Conservation (phyloP, 2,888 invertebrate species). For the Argyresthia goedartella region DNA sequence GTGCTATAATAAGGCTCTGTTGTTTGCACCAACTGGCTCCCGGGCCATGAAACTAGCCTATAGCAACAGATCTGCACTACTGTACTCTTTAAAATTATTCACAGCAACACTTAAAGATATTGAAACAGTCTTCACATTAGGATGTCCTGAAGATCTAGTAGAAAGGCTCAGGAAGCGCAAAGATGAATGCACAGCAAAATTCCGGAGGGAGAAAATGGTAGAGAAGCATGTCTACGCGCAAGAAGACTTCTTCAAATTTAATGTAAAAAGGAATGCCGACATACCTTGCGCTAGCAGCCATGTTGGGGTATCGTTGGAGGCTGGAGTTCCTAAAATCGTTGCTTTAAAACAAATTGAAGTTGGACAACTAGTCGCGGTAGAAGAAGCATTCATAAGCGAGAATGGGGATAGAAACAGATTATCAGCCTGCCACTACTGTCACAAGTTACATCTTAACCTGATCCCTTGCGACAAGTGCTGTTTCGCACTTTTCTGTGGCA, state of each 20-base stretch:
- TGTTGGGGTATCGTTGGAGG: conserved; percentile 3
- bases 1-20: too few species aligned
- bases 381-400: conserved; percentile 5
- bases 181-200: conserved; percentile 4
- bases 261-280: conserved; percentile 7
- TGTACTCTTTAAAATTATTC: too few species aligned
- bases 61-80: too few species aligned
- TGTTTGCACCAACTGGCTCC: too few species aligned
- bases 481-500: conserved; percentile 12
- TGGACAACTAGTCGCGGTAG: too few species aligned
- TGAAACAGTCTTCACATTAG: too few species aligned
- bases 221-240: not conserved
- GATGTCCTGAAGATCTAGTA: conserved; percentile 9
- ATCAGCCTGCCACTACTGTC: conserved; percentile 10
- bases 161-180: conserved; percentile 10
- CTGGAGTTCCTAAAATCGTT: not conserved
- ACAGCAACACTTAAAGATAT: too few species aligned
- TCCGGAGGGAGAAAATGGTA: conserved; percentile 5
- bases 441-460: conserved; percentile 12
- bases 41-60: too few species aligned
- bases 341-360: too few species aligned
- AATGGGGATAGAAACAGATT: not conserved
- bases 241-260: conserved; percentile 7
- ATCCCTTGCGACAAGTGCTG: too few species aligned
- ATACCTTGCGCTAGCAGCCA: conserved; percentile 8